Percentiles rank a stretch among this genome's conserved stretches.
These are phyloP conservation scores for Lycocerus yunnanus DNA, from an alignment of 2,888 invertebrate genomes.

Conservation along the genomic window DNA sequence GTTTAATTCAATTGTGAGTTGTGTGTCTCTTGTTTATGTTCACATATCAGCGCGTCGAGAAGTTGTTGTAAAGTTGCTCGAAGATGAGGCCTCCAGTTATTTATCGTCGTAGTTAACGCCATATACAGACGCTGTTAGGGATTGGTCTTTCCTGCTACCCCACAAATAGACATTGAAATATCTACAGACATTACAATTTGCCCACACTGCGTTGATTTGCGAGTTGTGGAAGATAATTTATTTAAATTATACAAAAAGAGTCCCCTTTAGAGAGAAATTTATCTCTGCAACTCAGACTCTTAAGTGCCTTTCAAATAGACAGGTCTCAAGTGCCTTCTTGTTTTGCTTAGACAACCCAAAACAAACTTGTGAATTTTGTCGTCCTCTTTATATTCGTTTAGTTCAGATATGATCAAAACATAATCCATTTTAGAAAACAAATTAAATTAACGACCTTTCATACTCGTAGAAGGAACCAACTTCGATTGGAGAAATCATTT, in stretches of 20 bases:
- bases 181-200: constrained; percentile 23
- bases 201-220: constrained; percentile 21
- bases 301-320: constrained; percentile 9
- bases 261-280: constrained; percentile 11
- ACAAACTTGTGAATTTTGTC: constrained; percentile 4
- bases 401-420: not conserved
- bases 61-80: constrained; percentile 32
- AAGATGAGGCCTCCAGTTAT: constrained; percentile 34
- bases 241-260: constrained; percentile 25
- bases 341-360: constrained; percentile 3
- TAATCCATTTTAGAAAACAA: not conserved
- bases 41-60: constrained; percentile 43
- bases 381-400: not conserved
- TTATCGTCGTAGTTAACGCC: constrained; percentile 36
- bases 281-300: constrained; percentile 4
- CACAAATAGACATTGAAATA: constrained; percentile 30
- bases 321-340: constrained; percentile 9
- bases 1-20: constrained; percentile 49
- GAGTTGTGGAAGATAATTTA: constrained; percentile 21
- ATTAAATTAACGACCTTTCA: not conserved
- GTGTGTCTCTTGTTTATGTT: constrained; percentile 48
- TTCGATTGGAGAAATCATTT: not conserved
- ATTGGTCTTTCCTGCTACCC: constrained; percentile 21
- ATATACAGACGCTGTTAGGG: constrained; percentile 31
- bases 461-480: not conserved